Percentiles rank a stretch among this genome's conserved stretches.
These are phyloP conservation scores for Acanthornis magna DNA, from an alignment of 2,797 vertebrate genomes.

Conservation along the genomic window DNA sequence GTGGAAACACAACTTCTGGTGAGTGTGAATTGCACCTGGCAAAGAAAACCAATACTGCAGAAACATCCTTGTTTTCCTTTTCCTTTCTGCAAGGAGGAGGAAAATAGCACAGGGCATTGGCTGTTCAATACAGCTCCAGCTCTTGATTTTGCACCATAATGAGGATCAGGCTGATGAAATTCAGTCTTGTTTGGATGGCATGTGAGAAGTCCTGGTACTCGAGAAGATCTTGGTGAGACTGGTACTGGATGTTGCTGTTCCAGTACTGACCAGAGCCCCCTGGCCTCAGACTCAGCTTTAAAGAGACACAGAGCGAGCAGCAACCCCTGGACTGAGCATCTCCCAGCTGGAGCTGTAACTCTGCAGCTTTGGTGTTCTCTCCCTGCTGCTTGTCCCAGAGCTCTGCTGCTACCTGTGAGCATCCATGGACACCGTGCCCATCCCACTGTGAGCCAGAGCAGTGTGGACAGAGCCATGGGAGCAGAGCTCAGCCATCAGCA, in stretches of 20 bases:
- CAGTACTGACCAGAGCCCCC: not conserved
- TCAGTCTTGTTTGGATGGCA: not conserved
- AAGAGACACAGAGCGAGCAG: not conserved
- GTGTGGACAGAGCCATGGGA: accelerated
- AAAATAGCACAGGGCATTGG: not conserved
- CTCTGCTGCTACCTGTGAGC: not conserved
- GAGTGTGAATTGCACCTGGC: not conserved
- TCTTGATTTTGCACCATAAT: not conserved
- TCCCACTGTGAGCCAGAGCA: accelerated
- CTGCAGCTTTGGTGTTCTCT: not conserved
- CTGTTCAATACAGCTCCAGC: not conserved
- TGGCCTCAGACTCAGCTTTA: not conserved
- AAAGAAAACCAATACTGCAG: not conserved
- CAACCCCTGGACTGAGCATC: not conserved
- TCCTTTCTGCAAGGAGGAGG: not conserved
- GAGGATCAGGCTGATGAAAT: not conserved
- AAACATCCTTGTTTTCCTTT: not conserved
- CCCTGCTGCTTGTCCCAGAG: not conserved
- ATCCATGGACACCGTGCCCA: not conserved
- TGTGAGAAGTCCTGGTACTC: not conserved
- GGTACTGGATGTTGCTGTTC: not conserved
- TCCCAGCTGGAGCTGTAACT: not conserved
- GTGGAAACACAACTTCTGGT: not conserved
- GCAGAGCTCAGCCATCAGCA: accelerated
- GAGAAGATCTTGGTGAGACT: not conserved